These are phyloP conservation scores for Gerris buenoi DNA, from an alignment of 1,140 invertebrate species.

Conservation along the genomic window DNA sequence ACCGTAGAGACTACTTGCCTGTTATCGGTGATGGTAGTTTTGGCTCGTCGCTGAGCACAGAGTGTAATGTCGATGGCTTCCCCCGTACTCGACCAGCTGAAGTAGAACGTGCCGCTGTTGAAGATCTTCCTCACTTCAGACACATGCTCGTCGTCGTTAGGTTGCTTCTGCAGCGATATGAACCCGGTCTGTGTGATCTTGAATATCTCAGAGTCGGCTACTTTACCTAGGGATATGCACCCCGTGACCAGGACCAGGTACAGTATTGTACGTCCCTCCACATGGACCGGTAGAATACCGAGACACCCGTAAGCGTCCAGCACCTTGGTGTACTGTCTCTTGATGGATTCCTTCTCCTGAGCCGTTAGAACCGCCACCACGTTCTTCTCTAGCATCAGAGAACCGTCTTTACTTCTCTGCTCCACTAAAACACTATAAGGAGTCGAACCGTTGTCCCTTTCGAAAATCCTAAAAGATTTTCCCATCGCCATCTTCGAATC, in stretches of 20 bases:
- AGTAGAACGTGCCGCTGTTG: conserved; percentile 94
- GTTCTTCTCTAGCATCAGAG: conserved; percentile 78
- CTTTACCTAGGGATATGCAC: conserved; percentile 86
- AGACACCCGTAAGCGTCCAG: conserved; percentile 85
- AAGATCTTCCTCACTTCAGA: conserved; percentile 71
- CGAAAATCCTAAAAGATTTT: conserved; percentile 76
- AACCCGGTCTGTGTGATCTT: conserved; percentile 82
- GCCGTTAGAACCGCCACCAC: conserved; percentile 65
- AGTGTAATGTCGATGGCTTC: conserved; percentile 64
- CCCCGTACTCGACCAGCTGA: conserved; percentile 55
- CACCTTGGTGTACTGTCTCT: conserved; percentile 73
- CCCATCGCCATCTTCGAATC: conserved; percentile 68
- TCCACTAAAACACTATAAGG: conserved; percentile 82
- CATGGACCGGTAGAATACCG: conserved; percentile 73
- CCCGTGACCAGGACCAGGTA: conserved; percentile 88
- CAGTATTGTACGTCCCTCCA: conserved; percentile 61
- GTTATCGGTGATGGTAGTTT: conserved; percentile 70
- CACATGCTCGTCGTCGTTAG: conserved; percentile 63
- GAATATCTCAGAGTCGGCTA: conserved; percentile 83
- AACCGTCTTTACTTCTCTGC: conserved; percentile 68
- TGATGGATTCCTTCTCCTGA: conserved; percentile 73
- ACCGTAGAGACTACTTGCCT: no score
- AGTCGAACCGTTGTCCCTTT: conserved; percentile 59
- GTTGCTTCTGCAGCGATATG: conserved; percentile 66
- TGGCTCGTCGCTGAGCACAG: conserved; percentile 72